phyloP scores from a whole-genome alignment of 2,113 vertebrate species.

The Sinocyclocheilus anshuiensis region DNA sequence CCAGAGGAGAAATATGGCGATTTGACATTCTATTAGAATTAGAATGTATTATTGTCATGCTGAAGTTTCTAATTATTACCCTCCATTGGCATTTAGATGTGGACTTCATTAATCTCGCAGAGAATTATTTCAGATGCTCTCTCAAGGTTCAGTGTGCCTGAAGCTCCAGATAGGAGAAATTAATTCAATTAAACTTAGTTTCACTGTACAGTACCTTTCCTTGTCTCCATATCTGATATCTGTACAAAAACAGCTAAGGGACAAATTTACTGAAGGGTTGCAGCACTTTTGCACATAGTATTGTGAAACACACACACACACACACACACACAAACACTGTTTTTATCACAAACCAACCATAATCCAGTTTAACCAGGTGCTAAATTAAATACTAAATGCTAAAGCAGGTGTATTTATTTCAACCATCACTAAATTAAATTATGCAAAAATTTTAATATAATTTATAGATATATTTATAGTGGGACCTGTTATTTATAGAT shows the following conservation, averaged over 20 bases:
- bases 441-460: not conserved
- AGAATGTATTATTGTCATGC: conserved; percentile 53
- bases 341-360: too few species aligned
- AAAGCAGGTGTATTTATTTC: not conserved
- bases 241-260: not conserved
- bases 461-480: not conserved
- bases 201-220: not conserved
- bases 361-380: too few species aligned
- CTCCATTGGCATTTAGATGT: conserved; percentile 53
- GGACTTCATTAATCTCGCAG: conserved; percentile 48
- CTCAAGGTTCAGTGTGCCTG: not conserved
- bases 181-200: conserved; percentile 20
- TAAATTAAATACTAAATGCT: not conserved
- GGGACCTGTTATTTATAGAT: not conserved
- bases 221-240: not conserved
- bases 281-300: not conserved
- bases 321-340: too few species aligned
- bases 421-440: not conserved
- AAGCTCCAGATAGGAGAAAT: conserved; percentile 16
- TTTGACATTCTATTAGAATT: conserved; percentile 49
- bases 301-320: too few species aligned
- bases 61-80: conserved; percentile 53
- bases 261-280: not conserved
- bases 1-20: conserved; percentile 44
- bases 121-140: conserved; percentile 1